Percentiles rank a stretch among this genome's conserved stretches.
phyloP scores from a whole-genome alignment of 2,888 invertebrate genomes.

The Nineta flava region DNA sequence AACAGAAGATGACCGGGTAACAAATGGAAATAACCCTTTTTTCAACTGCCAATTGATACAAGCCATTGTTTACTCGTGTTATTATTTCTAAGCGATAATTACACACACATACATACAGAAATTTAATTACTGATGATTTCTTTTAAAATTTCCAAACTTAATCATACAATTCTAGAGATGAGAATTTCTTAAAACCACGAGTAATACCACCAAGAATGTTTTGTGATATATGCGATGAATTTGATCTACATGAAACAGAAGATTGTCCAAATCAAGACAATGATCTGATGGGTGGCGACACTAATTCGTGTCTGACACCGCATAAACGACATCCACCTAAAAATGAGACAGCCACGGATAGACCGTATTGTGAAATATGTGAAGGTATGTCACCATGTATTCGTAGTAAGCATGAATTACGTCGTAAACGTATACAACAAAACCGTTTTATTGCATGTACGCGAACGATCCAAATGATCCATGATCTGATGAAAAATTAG shows the following conservation, averaged over 20 bases:
- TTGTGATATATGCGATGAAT: conserved; percentile 96
- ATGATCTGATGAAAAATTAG: too few species aligned
- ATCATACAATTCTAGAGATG: background rate
- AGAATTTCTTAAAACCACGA: conserved; percentile 21
- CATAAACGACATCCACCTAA: conserved; percentile 8
- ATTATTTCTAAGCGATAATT: too few species aligned
- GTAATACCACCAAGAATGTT: conserved; percentile 62
- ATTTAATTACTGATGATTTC: background rate
- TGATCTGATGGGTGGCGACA: conserved; percentile 29
- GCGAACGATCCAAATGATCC: too few species aligned
- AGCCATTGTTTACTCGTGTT: too few species aligned
- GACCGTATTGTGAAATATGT: conserved; percentile 86
- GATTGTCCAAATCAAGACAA: conserved; percentile 81
- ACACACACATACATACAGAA: background rate
- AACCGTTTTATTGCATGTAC: too few species aligned
- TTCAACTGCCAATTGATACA: too few species aligned
- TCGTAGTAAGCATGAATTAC: too few species aligned
- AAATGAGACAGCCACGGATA: conserved; percentile 29
- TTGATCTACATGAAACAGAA: conserved; percentile 94
- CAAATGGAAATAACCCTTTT: too few species aligned
- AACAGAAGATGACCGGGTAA: too few species aligned
- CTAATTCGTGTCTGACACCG: background rate
- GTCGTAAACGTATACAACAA: too few species aligned
- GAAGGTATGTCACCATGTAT: conserved; percentile 45
- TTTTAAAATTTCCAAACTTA: background rate